Percentiles rank a stretch among this genome's conserved stretches.
Conservation (phyloP, 2,797 vertebrate species). For the Lepilemur septentrionalis region DNA sequence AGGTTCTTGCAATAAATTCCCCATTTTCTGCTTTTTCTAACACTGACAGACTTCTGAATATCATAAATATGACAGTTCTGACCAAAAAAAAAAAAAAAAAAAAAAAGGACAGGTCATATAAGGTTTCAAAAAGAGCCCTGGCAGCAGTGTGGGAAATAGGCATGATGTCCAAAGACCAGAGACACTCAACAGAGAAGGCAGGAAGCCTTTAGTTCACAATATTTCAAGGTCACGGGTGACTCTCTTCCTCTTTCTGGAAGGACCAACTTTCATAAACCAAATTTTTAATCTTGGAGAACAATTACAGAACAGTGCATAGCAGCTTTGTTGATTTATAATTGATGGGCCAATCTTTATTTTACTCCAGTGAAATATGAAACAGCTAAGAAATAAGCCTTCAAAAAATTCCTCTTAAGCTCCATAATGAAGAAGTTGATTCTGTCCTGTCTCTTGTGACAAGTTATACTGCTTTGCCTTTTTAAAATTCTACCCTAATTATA, state of each 20-base stretch:
- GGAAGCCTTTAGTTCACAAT: neutral
- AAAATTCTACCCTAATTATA: slow-evolving; percentile 18
- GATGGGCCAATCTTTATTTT: slow-evolving; percentile 18
- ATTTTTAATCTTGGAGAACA: slow-evolving; percentile 30
- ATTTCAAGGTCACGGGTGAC: neutral
- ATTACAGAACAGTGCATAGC: neutral
- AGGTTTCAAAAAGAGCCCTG: neutral
- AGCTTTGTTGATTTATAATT: slow-evolving; percentile 37
- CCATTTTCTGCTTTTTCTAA: neutral
- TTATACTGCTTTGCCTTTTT: slow-evolving; percentile 8
- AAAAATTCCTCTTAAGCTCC: neutral
- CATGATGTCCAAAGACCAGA: neutral
- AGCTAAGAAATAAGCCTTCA: neutral
- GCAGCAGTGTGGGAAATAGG: neutral
- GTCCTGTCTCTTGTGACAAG: slow-evolving; percentile 6
- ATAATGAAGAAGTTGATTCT: neutral
- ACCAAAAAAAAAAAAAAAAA: neutral
- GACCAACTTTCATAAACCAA: neutral
- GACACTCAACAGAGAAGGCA: neutral
- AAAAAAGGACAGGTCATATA: neutral
- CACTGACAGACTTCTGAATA: neutral
- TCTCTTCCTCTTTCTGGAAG: neutral
- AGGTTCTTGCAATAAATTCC: neutral
- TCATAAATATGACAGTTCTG: neutral
- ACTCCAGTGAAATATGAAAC: neutral